Evolutionary conservation across 2,888 invertebrate species (phyloP), one percentile per base, ranked within the genome.

Genomic region (Apamea anceps): DNA sequence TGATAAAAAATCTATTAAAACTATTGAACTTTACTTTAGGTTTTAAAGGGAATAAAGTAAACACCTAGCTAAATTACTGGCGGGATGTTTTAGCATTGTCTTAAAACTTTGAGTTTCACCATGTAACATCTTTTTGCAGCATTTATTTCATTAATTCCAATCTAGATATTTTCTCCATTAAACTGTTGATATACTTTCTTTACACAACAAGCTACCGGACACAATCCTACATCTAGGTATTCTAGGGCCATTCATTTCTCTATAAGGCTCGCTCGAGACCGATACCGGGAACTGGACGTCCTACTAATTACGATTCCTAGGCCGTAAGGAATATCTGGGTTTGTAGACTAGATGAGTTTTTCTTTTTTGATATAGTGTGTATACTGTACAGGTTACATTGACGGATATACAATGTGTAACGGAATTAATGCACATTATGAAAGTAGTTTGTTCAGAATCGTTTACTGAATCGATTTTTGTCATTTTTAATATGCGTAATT

Each of bases 231-330:
- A 83, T 66, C 63, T 86, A 66, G 65, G 45, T 37, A 48, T 75
- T 73, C 71, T 85, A 82, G 83, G 60, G 66, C 54, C 71, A 65
- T 74, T 32, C 71, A 86, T 68, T 15, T 62, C 79, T 83, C 78
- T 87, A 83, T 83, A 90, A 77, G 88, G 90, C 75, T 60, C 75
- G 62, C n/a, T 28, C 1, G n/a, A 68, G 80, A 72, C 84, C 85
- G 81, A 71, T 87, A 81, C 85, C 67, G 57, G 87, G 91, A 90
- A 92, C 82, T 82, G 15, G 78, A 70, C 73, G 87, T 28, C 72
- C 88, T 71, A 88, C 89, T 89, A 89, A 88, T 91, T 90, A 79
- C 72, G 57, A 91, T 92, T 93, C 91, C 90, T 91, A 89, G 87
- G 88, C 85, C 87, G 76, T 78, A 76, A 72, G 6, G 78, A 75